Percentiles rank a stretch among this genome's conserved stretches.
Evolutionary conservation across 1,140 invertebrate genomes (phyloP).

Genomic region (Aphidius gifuensis): DNA sequence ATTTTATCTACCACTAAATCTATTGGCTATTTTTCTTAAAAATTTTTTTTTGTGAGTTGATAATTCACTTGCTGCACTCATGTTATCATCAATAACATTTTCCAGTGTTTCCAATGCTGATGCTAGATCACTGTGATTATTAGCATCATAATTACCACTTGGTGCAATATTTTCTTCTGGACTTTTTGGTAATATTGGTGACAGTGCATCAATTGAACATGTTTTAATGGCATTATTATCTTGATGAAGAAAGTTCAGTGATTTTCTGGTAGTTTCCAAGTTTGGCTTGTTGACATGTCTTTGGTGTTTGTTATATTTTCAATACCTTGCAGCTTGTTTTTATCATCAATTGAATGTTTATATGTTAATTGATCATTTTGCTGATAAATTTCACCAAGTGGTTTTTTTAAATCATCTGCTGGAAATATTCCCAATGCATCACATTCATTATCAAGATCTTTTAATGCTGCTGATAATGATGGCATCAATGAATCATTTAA

Average conservation of each 20-base stretch:
- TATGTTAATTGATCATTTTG: too few relatives aligned
- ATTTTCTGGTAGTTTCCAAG: constrained; percentile 35
- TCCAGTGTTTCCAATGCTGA: constrained; percentile 26
- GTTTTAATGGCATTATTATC: constrained; percentile 13
- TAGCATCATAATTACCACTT: constrained; percentile 31
- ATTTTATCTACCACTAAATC: background rate
- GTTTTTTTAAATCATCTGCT: too few relatives aligned
- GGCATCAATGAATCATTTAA: too few relatives aligned
- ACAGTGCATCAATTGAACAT: constrained; percentile 17
- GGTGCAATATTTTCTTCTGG: background rate
- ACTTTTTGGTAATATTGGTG: constrained; percentile 26
- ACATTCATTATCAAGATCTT: too few relatives aligned
- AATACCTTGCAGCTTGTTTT: too few relatives aligned
- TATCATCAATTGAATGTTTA: too few relatives aligned
- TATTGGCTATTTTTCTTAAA: background rate
- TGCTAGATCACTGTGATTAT: constrained; percentile 38
- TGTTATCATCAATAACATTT: constrained; percentile 23
- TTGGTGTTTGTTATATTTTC: too few relatives aligned
- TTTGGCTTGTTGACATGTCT: background rate
- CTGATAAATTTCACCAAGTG: too few relatives aligned
- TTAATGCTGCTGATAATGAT: too few relatives aligned
- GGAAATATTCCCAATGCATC: too few relatives aligned
- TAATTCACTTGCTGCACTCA: constrained; percentile 27
- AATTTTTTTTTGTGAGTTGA: constrained; percentile 18
- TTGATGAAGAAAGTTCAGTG: constrained; percentile 3